phyloP scores from a whole-genome alignment of 2,113 vertebrate species.

The Leptodactylus fuscus region DNA sequence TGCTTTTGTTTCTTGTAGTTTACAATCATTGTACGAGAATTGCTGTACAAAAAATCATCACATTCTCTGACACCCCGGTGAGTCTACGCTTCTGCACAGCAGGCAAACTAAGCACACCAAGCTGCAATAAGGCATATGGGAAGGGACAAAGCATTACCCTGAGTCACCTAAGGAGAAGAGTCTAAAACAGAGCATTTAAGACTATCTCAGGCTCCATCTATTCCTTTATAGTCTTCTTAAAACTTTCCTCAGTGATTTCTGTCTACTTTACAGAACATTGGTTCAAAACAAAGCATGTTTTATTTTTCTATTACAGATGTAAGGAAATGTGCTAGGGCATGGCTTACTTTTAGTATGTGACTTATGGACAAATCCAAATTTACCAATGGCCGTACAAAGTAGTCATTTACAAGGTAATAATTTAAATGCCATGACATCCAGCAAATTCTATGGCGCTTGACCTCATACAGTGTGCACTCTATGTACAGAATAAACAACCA shows the following conservation, averaged over 20 bases:
- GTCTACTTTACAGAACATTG: background rate
- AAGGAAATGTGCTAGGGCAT: background rate
- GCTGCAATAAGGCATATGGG: background rate
- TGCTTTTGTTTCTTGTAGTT: too few species aligned
- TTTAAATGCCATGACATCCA: background rate
- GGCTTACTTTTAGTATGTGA: background rate
- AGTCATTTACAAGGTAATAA: background rate
- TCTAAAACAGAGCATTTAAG: background rate
- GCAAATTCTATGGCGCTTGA: background rate
- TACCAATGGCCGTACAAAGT: background rate
- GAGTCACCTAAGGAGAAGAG: background rate
- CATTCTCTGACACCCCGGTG: too few species aligned
- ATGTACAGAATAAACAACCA: background rate
- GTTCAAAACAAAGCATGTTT: background rate
- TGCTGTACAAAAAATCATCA: too few species aligned
- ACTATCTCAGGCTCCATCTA: too few species aligned
- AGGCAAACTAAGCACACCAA: background rate
- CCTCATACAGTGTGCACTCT: background rate
- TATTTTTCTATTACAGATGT: background rate
- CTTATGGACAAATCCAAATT: background rate
- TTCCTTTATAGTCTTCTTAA: background rate
- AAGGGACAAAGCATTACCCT: background rate
- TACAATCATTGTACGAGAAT: too few species aligned
- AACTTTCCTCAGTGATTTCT: background rate
- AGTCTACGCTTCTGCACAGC: background rate